Conservation (phyloP, 2,797 vertebrate genomes). For the Tokudaia tokunoshimensis region DNA sequence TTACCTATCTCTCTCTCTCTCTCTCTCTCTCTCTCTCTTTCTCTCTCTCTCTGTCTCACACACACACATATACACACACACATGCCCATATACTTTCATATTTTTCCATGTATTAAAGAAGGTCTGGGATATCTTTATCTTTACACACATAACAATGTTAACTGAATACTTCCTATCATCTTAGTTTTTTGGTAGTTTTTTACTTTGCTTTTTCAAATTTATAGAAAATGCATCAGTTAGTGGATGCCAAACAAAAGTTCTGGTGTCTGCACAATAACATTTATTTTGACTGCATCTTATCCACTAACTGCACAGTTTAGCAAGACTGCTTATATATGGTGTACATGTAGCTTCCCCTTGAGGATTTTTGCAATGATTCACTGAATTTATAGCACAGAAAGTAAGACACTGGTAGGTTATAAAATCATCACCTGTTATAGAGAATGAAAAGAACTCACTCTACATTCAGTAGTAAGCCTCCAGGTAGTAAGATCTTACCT, state of each 20-base stretch:
- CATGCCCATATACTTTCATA: no score
- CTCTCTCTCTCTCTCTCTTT: not conserved
- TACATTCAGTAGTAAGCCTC: not conserved
- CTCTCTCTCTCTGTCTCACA: not conserved
- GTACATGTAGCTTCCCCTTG: not conserved
- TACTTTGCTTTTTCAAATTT: conserved; percentile 36
- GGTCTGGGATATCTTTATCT: not conserved
- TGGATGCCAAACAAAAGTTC: conserved; percentile 27
- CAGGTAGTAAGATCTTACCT: not conserved
- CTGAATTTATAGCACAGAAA: conserved; percentile 12
- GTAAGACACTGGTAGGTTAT: not conserved
- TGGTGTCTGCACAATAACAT: conserved; percentile 8
- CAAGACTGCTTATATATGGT: conserved; percentile 22
- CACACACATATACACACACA: not conserved
- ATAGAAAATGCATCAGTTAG: not conserved
- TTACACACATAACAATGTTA: not conserved
- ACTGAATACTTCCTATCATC: not conserved
- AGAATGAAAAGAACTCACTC: conserved; percentile 52
- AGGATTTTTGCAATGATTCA: conserved; percentile 56
- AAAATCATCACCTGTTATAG: not conserved
- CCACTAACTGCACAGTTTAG: conserved; percentile 20
- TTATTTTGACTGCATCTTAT: conserved; percentile 25
- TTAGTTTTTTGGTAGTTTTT: conserved; percentile 9
- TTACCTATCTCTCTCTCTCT: no score
- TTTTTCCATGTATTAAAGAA: not conserved